These are phyloP conservation scores for Macropodus opercularis DNA, from an alignment of 2,797 vertebrate species.

Conservation along the genomic window DNA sequence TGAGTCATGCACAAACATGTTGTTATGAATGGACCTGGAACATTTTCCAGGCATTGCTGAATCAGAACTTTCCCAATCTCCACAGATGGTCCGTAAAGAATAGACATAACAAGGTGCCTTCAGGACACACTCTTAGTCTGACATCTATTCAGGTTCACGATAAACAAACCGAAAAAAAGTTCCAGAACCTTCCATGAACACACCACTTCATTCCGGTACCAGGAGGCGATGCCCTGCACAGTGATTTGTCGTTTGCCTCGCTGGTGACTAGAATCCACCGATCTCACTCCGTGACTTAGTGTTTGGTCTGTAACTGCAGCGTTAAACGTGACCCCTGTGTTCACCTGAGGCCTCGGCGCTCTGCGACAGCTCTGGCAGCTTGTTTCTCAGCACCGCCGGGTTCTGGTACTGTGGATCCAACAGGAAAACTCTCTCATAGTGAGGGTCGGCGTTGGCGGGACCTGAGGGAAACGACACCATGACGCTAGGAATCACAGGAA, in stretches of 20 bases:
- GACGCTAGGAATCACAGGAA: not conserved
- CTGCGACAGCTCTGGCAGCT: constrained; percentile 89
- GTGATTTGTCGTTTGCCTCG: too few relatives aligned
- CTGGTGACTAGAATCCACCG: too few relatives aligned
- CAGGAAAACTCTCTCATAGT: constrained; percentile 90
- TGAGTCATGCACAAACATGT: not conserved
- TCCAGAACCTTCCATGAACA: too few relatives aligned
- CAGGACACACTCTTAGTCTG: too few relatives aligned
- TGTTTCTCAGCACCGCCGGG: constrained; percentile 84
- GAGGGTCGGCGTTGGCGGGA: constrained; percentile 82
- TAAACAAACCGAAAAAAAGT: too few relatives aligned
- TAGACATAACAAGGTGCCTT: too few relatives aligned
- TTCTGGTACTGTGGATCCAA: constrained; percentile 92
- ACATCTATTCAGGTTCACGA: too few relatives aligned
- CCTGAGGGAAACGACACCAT: constrained; percentile 45
- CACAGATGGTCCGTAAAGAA: not conserved
- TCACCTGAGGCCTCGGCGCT: constrained; percentile 90
- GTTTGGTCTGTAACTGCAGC: too few relatives aligned
- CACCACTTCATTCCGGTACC: too few relatives aligned
- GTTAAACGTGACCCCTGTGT: not conserved
- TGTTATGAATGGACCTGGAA: fast-evolving
- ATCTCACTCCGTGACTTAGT: too few relatives aligned
- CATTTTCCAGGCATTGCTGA: not conserved
- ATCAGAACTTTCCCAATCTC: not conserved
- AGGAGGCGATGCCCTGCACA: too few relatives aligned